Percentiles rank a stretch among this genome's conserved stretches.
Conservation (phyloP, 2,888 invertebrate species). For the Tetragnatha montana region DNA sequence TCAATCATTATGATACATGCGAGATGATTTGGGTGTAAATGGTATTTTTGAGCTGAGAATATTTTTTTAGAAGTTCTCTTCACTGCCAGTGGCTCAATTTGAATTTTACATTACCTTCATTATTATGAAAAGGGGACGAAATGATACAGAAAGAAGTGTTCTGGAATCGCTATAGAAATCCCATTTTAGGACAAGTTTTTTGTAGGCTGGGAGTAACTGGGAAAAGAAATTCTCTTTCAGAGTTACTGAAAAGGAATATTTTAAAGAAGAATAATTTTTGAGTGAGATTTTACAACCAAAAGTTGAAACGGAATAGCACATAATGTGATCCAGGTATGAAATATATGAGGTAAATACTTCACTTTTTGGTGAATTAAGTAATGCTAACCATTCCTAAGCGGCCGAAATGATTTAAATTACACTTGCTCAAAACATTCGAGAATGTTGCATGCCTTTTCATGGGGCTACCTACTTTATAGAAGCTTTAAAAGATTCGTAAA, state of each 20-base stretch:
- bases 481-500: too few species aligned
- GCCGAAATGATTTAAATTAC: too few species aligned
- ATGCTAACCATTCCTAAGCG: too few species aligned
- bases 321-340: too few species aligned
- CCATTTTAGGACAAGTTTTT: neutral
- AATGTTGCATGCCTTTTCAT: too few species aligned
- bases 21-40: slow-evolving; percentile 26
- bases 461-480: too few species aligned
- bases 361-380: too few species aligned
- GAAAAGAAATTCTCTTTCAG: neutral
- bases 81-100: neutral
- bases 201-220: neutral
- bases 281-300: neutral
- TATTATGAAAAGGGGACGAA: neutral
- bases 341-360: too few species aligned
- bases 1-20: slow-evolving; percentile 11
- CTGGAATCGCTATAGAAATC: neutral
- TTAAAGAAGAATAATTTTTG: neutral
- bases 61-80: neutral
- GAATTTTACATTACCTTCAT: slow-evolving; percentile 5
- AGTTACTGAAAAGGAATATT: neutral
- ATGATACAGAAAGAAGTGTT: neutral
- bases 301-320: too few species aligned
- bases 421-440: too few species aligned
- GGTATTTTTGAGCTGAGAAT: slow-evolving; percentile 2